Evolutionary conservation across 2,888 invertebrate genomes (phyloP), one percentile per base, ranked within the genome.

Genomic region (Tryphoninae sp.): DNA sequence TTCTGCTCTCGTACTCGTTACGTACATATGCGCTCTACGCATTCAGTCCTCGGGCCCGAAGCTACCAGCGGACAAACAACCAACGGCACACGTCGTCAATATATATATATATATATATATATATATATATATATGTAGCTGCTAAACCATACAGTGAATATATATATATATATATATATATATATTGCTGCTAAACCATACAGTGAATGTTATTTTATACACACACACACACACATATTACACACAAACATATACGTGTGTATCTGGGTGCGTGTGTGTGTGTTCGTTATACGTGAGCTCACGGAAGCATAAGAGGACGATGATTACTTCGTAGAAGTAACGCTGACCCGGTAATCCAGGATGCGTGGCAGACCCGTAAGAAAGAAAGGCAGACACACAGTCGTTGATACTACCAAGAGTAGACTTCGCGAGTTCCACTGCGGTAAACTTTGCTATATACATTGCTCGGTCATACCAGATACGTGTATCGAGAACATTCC

Each of bases 261-360:
- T 23, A 69, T 64, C 49, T 59, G 8, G 42, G 2, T 45, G 7
- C 45, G 23, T 45, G 16, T 40, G 16, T 42, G 40, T 23, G 42
- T 42, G 23, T 53, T 9, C 19, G 58, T 16, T 55, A 55, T 16
- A 62, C 26, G 71, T 19, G 53, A 74, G 61, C 78, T 74, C 79
- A 68, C 68, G 74, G 59, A 76, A 76, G 79, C 81, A 77, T 80
- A 55, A 67, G 72, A 83, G 74, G 53, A 80, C 76, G 80, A 84
- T 83, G 82, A 85, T 84, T 81, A 83, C 84, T 84, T 81, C 80
- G 80, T 68, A 77, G 80, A 84, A 85, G 76, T 80, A 79, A 83
- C 72, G 81, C 80, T 84, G 83, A 83, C 84, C 83, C 78, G 84
- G 83, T 84, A 84, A 83, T 84, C 82, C 83, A 82, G 76, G 84